A percentile compares a stretch with the other conserved stretches of the same genome.
Conservation (phyloP, 2,888 invertebrate genomes). For the Hydroisotoma schaefferi region DNA sequence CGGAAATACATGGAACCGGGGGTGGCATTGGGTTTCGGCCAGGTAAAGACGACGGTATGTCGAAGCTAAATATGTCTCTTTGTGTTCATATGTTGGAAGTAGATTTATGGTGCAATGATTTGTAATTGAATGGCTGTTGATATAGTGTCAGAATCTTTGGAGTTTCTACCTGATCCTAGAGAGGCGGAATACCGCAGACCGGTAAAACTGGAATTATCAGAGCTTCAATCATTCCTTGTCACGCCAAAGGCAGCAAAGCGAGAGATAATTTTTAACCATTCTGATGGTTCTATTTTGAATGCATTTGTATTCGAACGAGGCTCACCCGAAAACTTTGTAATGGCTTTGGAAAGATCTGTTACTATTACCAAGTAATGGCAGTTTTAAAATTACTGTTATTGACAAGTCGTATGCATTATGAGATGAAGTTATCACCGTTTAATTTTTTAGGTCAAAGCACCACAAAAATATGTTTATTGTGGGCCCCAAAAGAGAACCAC, state of each 20-base stretch:
- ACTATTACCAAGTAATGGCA: slow-evolving; percentile 61
- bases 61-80: neutral
- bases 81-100: neutral
- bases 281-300: slow-evolving; percentile 68
- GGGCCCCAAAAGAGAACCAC: slow-evolving; percentile 51
- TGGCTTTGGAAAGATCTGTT: slow-evolving; percentile 56
- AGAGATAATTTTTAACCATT: slow-evolving; percentile 63
- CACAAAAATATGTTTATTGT: slow-evolving; percentile 71
- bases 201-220: slow-evolving; percentile 46
- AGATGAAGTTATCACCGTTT: slow-evolving; percentile 43
- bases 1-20: slow-evolving; percentile 21
- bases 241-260: slow-evolving; percentile 35
- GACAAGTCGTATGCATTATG: neutral
- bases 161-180: slow-evolving; percentile 51
- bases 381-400: neutral
- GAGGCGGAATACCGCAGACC: slow-evolving; percentile 42
- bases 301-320: slow-evolving; percentile 85
- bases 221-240: slow-evolving; percentile 44
- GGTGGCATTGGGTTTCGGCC: slow-evolving; percentile 46
- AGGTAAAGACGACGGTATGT: slow-evolving; percentile 33
- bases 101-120: too few species aligned
- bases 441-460: slow-evolving; percentile 61
- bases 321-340: slow-evolving; percentile 72
- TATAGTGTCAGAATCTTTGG: slow-evolving; percentile 49
- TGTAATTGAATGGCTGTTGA: too few species aligned